Base-by-base conservation (phyloP, 2,797 vertebrate species). In the Threskiornis aethiopicus region DNA sequence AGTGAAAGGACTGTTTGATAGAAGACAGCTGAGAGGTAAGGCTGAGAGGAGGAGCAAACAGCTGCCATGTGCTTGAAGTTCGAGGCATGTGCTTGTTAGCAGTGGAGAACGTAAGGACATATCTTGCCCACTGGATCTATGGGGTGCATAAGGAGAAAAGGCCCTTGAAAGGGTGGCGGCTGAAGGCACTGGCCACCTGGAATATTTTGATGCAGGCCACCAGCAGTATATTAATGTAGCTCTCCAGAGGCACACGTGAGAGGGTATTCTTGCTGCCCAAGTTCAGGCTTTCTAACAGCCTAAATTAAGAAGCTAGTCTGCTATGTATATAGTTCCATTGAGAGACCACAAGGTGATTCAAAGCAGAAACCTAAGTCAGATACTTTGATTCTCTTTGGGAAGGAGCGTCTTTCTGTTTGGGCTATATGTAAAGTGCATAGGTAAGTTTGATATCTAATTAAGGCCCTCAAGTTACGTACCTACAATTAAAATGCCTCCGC, bases 51-150 rank as follows among this genome's bases (percentile, higher is more conserved):
- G 7, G 21, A 67, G 47, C 70, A 52, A 72, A 35, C 42, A 82
- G 80, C 70, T 90, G 85, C 80, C 11, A 2, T 31, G 29, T n/a
- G 17, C 58, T 65, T 58, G 42, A 87, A 72, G 62, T 75, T 55
- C 1, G 11, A 47, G 51, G 18, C 15, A 4, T n/a, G 13, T 37
- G 29, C 57, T 64, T 35, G 33, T 81, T 67, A 87, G 58, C 13
- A 37, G 19, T 17, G 5, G 28, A 55, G 57, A n/a, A 12, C 13
- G 3, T n/a, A 49, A 72, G 52, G 70, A 8, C 54, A 54, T 35
- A 1, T 3, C 14, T 73, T 62, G 28, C 31, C 18, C 0, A 0
- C 10, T 37, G 42, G 14, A 20, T 76, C 46, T 81, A 1, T 10
- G 11, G 9, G 8, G 28, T 33, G 22, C 19, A 1, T 49, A 39